Percentiles rank a stretch among this genome's conserved stretches.
These are phyloP conservation scores for Micropterix aruncella DNA, from an alignment of 2,888 invertebrate genomes.

Conservation along the genomic window DNA sequence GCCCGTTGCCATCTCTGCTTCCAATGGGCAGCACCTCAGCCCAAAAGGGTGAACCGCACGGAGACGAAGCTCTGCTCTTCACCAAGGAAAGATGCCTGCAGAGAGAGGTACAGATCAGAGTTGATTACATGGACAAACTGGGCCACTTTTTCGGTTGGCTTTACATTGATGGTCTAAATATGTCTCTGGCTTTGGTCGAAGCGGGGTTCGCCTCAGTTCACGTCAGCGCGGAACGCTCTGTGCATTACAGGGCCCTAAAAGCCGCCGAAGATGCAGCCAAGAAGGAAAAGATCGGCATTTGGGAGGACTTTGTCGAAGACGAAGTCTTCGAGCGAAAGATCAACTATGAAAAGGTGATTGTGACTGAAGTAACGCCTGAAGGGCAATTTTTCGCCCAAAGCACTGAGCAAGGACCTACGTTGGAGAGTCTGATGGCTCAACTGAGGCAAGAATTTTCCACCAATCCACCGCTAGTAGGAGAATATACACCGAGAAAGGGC, in stretches of 20 bases:
- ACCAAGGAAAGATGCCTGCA: constrained; percentile 84
- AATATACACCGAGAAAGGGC: constrained; percentile 73
- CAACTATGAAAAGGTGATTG: constrained; percentile 71
- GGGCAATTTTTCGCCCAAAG: constrained; percentile 81
- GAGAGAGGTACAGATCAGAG: constrained; percentile 83
- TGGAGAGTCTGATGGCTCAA: constrained; percentile 77
- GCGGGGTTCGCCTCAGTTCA: constrained; percentile 87
- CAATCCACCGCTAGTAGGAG: constrained; percentile 77
- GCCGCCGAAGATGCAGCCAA: constrained; percentile 85
- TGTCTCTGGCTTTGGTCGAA: constrained; percentile 83
- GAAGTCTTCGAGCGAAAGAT: constrained; percentile 59
- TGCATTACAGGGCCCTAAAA: constrained; percentile 64
- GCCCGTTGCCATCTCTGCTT: constrained; percentile 74
- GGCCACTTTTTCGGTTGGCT: constrained; percentile 97
- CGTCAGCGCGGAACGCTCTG: constrained; percentile 83
- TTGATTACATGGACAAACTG: constrained; percentile 91
- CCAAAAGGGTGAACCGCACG: constrained; percentile 77
- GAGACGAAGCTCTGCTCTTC: constrained; percentile 84
- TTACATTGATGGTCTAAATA: constrained; percentile 76
- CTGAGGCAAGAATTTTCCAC: constrained; percentile 74
- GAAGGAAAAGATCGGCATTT: constrained; percentile 56
- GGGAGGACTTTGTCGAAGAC: constrained; percentile 54
- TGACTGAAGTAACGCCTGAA: constrained; percentile 76
- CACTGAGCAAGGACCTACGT: constrained; percentile 69
- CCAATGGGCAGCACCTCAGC: constrained; percentile 46